Conservation (phyloP, 1,140 invertebrate species). For the Popillia japonica region DNA sequence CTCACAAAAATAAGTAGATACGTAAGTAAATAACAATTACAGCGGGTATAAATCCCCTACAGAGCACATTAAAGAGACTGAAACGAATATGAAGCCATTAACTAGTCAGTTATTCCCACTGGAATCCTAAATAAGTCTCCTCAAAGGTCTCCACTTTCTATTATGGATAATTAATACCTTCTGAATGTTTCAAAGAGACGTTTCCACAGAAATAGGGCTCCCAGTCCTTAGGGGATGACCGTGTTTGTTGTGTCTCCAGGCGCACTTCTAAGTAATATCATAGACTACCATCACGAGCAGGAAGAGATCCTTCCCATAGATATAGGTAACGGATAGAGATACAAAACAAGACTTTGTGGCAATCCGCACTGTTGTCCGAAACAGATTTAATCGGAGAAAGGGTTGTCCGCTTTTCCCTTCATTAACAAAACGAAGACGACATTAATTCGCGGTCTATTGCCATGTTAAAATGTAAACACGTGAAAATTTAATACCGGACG, state of each 20-base stretch:
- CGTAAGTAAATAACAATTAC: too few species aligned
- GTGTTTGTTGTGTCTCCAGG: not conserved
- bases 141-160: not conserved
- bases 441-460: slow-evolving; percentile 18
- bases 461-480: slow-evolving; percentile 15
- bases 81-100: not conserved
- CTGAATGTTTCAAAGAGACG: not conserved
- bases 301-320: not conserved
- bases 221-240: not conserved
- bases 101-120: not conserved
- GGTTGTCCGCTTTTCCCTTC: not conserved
- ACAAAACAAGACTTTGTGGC: not conserved
- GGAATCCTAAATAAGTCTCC: not conserved
- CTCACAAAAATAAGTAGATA: too few species aligned
- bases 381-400: slow-evolving; percentile 18
- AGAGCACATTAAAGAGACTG: not conserved
- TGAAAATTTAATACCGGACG: slow-evolving; percentile 11
- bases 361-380: slow-evolving; percentile 17
- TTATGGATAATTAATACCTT: slow-evolving; percentile 15
- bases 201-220: not conserved
- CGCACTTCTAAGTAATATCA: not conserved
- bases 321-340: not conserved
- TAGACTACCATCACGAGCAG: not conserved
- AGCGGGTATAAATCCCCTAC: too few species aligned
- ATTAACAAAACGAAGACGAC: slow-evolving; percentile 14